A percentile compares a stretch with the other conserved stretches of the same genome.
phyloP scores from a whole-genome alignment of 2,797 vertebrate species.

The Lacerta bilineata region DNA sequence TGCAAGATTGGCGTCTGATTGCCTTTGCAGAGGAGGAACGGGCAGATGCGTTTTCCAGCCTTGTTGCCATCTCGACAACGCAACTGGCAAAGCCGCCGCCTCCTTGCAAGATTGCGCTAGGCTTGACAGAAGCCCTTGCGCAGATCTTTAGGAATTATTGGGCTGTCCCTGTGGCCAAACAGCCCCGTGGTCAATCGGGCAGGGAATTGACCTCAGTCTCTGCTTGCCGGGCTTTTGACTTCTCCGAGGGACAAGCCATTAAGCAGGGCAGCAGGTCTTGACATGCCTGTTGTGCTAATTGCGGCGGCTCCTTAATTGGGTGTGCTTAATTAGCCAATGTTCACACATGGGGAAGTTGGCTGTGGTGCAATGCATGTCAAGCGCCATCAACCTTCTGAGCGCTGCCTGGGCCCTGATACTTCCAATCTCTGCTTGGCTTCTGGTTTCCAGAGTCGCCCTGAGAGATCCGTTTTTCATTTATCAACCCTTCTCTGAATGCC shows the following conservation, averaged over 20 bases:
- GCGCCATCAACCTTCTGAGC: fast-evolving
- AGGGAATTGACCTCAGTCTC: fast-evolving
- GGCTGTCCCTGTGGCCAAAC: too few species aligned
- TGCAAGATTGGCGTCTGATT: background rate
- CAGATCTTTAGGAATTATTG: background rate
- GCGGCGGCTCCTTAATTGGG: slow-evolving; percentile 53
- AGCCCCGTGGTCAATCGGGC: background rate
- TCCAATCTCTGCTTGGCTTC: background rate
- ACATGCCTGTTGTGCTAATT: slow-evolving; percentile 58
- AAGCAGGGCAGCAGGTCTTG: slow-evolving; percentile 43
- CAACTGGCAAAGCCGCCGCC: too few species aligned
- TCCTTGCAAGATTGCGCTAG: background rate
- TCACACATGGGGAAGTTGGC: slow-evolving; percentile 32
- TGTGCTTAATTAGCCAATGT: slow-evolving; percentile 66
- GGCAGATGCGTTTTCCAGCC: background rate
- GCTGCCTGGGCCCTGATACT: fast-evolving
- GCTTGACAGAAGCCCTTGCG: background rate
- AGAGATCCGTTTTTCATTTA: background rate
- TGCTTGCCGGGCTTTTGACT: background rate
- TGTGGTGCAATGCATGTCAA: fast-evolving
- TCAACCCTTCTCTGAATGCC: background rate
- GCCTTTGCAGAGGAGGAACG: background rate
- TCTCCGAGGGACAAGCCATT: slow-evolving; percentile 14
- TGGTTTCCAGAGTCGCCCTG: background rate
- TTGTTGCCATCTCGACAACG: too few species aligned